Evolutionary conservation across 2,797 vertebrate genomes (phyloP).

Genomic region (Heteromormyrus szaboi): DNA sequence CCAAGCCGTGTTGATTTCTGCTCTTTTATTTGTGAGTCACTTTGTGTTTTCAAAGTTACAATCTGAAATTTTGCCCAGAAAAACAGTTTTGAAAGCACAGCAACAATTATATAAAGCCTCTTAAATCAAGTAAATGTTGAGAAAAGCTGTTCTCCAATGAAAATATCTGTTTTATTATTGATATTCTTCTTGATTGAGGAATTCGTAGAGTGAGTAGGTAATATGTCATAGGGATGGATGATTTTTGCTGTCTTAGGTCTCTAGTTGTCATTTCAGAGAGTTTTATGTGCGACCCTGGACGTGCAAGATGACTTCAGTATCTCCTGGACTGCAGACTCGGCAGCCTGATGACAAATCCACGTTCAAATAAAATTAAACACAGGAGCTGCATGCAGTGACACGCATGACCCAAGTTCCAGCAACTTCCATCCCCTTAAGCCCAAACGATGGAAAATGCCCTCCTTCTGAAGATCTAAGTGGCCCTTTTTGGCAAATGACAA

Average conservation of each 20-base stretch:
- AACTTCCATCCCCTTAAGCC: not conserved
- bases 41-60: not conserved
- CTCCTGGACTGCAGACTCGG: not conserved
- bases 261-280: not conserved
- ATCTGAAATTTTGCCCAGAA: not conserved
- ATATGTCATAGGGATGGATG: constrained; percentile 4
- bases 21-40: not conserved
- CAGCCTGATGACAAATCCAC: not conserved
- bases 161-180: constrained; percentile 1
- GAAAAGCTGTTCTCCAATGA: constrained; percentile 9
- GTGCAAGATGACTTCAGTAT: not conserved
- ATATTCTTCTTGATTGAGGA: constrained; percentile 1
- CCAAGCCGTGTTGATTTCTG: not conserved
- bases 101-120: constrained; percentile 5
- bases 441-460: not conserved
- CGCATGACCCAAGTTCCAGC: not conserved
- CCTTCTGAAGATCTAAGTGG: not conserved
- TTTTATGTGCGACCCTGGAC: not conserved
- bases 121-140: constrained; percentile 8
- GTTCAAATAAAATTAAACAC: not conserved
- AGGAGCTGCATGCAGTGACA: not conserved
- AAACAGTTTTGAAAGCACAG: constrained; percentile 4
- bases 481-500: not conserved
- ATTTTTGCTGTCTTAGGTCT: constrained; percentile 4
- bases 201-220: not conserved